Conservation (phyloP, 2,113 vertebrate species). For the Lepus americanus region DNA sequence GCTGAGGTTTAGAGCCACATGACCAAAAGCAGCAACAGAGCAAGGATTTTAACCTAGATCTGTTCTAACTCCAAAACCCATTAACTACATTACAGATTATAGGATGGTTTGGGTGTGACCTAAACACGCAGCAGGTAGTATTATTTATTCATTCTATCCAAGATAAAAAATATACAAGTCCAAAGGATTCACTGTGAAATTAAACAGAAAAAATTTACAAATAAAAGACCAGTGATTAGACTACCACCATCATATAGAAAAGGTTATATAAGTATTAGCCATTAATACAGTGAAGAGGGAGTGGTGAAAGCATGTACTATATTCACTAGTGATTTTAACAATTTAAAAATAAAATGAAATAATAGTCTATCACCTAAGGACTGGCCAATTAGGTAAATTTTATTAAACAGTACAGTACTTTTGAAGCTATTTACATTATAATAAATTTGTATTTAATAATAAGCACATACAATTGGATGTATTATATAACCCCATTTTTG, state of each 20-base stretch:
- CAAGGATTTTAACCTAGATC: background rate
- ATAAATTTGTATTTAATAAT: conserved; percentile 25
- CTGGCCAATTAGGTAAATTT: background rate
- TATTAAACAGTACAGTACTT: background rate
- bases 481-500: background rate
- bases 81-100: background rate
- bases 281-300: background rate
- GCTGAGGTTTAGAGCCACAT: background rate
- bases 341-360: conserved; percentile 27
- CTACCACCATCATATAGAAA: background rate
- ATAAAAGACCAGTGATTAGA: background rate
- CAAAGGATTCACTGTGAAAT: background rate
- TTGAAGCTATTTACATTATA: conserved; percentile 23
- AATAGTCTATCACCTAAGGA: conserved; percentile 6
- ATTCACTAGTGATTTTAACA: background rate
- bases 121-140: background rate
- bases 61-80: background rate
- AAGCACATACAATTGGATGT: background rate
- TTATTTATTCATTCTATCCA: background rate
- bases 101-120: background rate
- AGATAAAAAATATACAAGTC: conserved; percentile 1
- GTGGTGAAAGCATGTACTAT: background rate
- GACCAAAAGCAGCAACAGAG: background rate
- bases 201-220: conserved; percentile 34
- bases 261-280: background rate